These are phyloP conservation scores for Silurus meridionalis DNA, from an alignment of 2,113 vertebrate species.

Conservation along the genomic window DNA sequence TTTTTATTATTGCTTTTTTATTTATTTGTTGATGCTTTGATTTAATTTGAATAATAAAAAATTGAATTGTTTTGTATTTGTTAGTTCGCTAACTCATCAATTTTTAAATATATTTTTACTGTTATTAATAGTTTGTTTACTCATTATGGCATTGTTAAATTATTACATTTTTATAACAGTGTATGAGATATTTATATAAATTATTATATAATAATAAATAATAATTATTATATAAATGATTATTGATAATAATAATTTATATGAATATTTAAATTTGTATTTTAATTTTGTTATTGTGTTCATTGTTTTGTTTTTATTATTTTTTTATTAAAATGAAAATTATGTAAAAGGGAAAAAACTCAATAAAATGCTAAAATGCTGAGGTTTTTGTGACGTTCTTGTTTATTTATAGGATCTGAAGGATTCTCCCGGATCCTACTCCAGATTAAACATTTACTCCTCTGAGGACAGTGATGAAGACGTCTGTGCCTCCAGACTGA, in stretches of 20 bases:
- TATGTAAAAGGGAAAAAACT: neutral
- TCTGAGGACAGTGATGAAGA: slow-evolving; percentile 44
- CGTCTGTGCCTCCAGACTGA: slow-evolving; percentile 27
- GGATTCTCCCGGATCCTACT: neutral
- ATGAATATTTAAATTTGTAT: neutral
- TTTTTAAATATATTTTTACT: neutral
- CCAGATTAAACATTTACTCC: slow-evolving; percentile 37
- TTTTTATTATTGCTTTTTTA: no score
- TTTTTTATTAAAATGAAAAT: no score
- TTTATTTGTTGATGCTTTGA: no score
- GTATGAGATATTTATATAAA: neutral
- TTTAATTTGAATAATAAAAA: no score
- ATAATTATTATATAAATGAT: no score
- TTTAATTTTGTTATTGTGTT: neutral
- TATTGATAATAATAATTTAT: neutral
- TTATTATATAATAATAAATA: neutral
- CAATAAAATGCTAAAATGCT: neutral
- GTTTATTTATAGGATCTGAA: slow-evolving; percentile 11
- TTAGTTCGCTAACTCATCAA: no score
- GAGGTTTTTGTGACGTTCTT: neutral
- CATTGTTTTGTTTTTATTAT: neutral
- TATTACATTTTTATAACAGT: neutral
- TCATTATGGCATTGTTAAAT: neutral
- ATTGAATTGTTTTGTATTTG: no score
- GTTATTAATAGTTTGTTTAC: neutral